These are phyloP conservation scores for fruit fly (Drosophila melanogaster) DNA, from an alignment of 1,140 invertebrate genomes.

Conservation along the genomic window Release_6_plus_ISO1_MT NT_033777.3:24289501-24290000, in stretches of 20 bases:
- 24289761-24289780: slow-evolving; percentile 16
- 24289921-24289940: slow-evolving; percentile 61
- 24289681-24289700: slow-evolving; percentile 67
- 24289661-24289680: slow-evolving; percentile 60
- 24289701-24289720: slow-evolving; percentile 1
- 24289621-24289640: slow-evolving; percentile 7
- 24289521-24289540: slow-evolving; percentile 23
- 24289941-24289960: slow-evolving; percentile 66
- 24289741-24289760: slow-evolving; percentile 16
- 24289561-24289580: slow-evolving; percentile 76
- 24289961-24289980: slow-evolving; percentile 13
- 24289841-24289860: slow-evolving; percentile 57
- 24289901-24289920: slow-evolving; percentile 64
- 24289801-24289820: slow-evolving; percentile 57
- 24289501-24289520: slow-evolving; percentile 76
- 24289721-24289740: slow-evolving; percentile 4
- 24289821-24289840: slow-evolving; percentile 49
- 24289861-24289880: slow-evolving; percentile 54
- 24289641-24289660: slow-evolving; percentile 40
- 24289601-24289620: slow-evolving; percentile 15
- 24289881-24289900: slow-evolving; percentile 56
- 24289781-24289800: slow-evolving; percentile 66
- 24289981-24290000: not conserved
- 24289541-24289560: slow-evolving; percentile 32
- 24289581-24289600: slow-evolving; percentile 58